phyloP scores from a whole-genome alignment of 2,888 invertebrate genomes.

The Schizotus pectinicornis region DNA sequence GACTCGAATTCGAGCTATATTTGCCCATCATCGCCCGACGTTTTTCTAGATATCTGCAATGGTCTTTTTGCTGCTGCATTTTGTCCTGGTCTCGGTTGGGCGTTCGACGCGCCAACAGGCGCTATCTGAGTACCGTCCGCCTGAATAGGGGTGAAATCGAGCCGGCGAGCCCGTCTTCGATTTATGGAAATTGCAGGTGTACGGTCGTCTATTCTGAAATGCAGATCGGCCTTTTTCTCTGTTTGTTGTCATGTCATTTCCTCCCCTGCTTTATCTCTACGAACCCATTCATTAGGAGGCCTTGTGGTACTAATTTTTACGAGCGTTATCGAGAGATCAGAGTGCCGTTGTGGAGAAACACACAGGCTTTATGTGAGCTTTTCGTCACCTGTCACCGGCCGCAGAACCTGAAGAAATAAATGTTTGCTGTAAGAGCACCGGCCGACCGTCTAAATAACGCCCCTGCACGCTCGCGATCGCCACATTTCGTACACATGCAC shows the following conservation, averaged over 20 bases:
- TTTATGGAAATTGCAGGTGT: conserved; percentile 24
- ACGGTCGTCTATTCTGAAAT: conserved; percentile 24
- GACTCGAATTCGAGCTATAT: too few species aligned
- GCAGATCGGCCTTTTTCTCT: conserved; percentile 25
- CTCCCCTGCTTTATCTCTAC: conserved; percentile 23
- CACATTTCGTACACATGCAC: too few species aligned
- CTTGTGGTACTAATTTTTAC: conserved; percentile 31
- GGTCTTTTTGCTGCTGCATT: too few species aligned
- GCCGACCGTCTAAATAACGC: too few species aligned
- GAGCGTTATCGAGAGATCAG: conserved; percentile 29
- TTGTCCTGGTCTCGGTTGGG: too few species aligned
- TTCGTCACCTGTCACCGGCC: conserved; percentile 40
- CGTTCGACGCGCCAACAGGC: too few species aligned
- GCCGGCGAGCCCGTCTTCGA: conserved; percentile 9
- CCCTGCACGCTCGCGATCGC: too few species aligned
- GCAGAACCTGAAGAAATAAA: conserved; percentile 20
- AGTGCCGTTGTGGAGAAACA: conserved; percentile 40
- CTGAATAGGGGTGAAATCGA: too few species aligned
- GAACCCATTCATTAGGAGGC: conserved; percentile 26
- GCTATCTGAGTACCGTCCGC: too few species aligned
- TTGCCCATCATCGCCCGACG: too few species aligned
- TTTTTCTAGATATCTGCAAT: too few species aligned
- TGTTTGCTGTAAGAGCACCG: too few species aligned
- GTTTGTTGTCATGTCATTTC: conserved; percentile 24
- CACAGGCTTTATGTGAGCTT: conserved; percentile 38